Percentiles rank a stretch among this genome's conserved stretches.
Evolutionary conservation across 2,888 invertebrate genomes (phyloP).

Genomic region (Lycaena phlaeas): DNA sequence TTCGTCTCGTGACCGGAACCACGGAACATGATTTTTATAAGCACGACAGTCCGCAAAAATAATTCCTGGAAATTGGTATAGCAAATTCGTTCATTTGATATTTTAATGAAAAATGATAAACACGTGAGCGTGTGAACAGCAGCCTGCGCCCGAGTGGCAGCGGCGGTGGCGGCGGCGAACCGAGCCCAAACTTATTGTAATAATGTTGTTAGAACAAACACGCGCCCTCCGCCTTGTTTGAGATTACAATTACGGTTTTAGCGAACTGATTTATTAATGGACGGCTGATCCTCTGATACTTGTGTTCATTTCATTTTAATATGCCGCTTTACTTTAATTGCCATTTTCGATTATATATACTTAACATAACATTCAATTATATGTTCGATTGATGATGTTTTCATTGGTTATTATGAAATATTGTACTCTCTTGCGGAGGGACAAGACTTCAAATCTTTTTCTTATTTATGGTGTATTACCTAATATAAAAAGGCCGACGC

Average conservation of each 20-base stretch:
- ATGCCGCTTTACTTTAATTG: slow-evolving; percentile 19
- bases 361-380: too few species aligned
- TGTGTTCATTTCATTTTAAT: slow-evolving; percentile 69
- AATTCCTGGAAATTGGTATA: too few species aligned
- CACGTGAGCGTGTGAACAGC: slow-evolving; percentile 35
- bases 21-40: too few species aligned
- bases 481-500: too few species aligned
- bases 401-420: too few species aligned
- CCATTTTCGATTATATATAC: too few species aligned
- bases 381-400: too few species aligned
- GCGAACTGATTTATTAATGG: slow-evolving; percentile 73
- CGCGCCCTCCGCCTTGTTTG: slow-evolving; percentile 64
- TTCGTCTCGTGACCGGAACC: too few species aligned
- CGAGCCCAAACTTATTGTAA: slow-evolving; percentile 68
- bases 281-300: slow-evolving; percentile 70
- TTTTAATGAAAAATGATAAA: slow-evolving; percentile 26
- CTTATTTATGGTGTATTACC: too few species aligned
- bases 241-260: slow-evolving; percentile 74
- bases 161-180: slow-evolving; percentile 41
- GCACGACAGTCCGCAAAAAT: too few species aligned
- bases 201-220: slow-evolving; percentile 73
- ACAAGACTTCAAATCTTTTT: too few species aligned
- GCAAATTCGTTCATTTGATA: neutral
- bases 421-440: too few species aligned
- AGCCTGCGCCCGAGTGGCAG: slow-evolving; percentile 23